Base-by-base conservation (phyloP, 2,113 vertebrate genomes). In the Mandrillus leucophaeus region DNA sequence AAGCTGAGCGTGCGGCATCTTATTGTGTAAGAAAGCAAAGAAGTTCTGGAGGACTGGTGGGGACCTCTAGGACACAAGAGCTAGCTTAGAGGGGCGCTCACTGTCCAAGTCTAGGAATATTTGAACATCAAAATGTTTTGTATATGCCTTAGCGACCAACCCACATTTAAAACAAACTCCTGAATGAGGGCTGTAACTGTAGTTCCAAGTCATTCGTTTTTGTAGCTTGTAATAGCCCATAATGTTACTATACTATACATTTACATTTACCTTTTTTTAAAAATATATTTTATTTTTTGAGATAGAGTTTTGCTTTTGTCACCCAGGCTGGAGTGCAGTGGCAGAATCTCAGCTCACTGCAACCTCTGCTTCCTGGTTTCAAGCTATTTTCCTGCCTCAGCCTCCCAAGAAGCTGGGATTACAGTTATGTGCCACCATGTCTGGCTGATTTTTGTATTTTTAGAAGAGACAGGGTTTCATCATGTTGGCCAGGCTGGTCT, bases 231-330 rank as follows among this genome's bases (percentile, higher is more conserved):
- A 2, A 12, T 22, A 12, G 23, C 7, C 32, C 2, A 0, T 5
- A 3, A 5, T 43, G 8, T 32, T 13, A 32, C 6, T 3, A 6
- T 45, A 8, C 27, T 7, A 1, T n/a, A 22, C 1, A 1, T 32
- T 55, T 88, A 43, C 9, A 22, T 45, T 55, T n/a, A n/a, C 20
- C 38, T 52, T 17, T 17, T 11, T 16, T 61, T 14, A 38, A 38
- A 38, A 50, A 50, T 50, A 50, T 22, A 35, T 40, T 50, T 64
- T 32, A 32, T 73, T 73, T 73, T 73, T 4, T 70, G 66, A 35
- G 66, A 35, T 7, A 0, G 66, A 68, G 32, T 68, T 35, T 68
- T 6, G 7, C 66, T 68, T 32, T 35, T 35, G 66, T 68, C 1
- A 35, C 66, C 32, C 32, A 68, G 66, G 66, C 16, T 68, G 32